Conservation (phyloP, 2,797 vertebrate genomes). For the Hipposideros larvatus region DNA sequence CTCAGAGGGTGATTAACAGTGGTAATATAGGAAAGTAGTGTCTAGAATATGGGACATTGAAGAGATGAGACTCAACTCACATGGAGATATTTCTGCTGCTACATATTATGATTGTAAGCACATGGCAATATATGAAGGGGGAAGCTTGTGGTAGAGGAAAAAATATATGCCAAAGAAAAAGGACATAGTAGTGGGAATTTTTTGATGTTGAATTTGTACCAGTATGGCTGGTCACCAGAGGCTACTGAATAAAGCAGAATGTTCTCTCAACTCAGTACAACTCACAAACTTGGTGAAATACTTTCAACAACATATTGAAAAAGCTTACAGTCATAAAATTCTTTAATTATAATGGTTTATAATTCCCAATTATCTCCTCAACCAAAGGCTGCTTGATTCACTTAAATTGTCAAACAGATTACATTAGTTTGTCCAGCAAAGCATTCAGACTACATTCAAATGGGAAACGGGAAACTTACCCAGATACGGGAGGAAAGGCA, state of each 20-base stretch:
- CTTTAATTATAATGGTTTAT: background rate
- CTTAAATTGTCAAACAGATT: background rate
- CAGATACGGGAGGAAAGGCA: background rate
- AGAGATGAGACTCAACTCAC: background rate
- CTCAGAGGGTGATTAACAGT: background rate
- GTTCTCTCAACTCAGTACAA: background rate
- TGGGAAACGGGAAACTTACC: background rate
- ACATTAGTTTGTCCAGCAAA: background rate
- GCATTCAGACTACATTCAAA: background rate
- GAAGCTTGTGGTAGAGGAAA: background rate
- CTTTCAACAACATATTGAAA: background rate
- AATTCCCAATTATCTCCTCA: background rate
- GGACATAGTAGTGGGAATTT: background rate
- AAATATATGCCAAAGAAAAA: background rate
- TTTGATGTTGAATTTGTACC: background rate
- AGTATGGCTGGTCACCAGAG: background rate
- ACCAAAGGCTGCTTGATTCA: background rate
- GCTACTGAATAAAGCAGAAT: background rate
- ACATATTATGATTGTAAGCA: background rate
- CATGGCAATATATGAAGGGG: background rate
- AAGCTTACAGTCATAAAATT: background rate
- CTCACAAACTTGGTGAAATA: background rate
- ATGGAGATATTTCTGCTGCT: background rate
- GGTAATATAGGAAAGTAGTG: background rate
- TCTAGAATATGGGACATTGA: background rate